phyloP scores from a whole-genome alignment of 30 jellyfish, hydroid and myxozoan species.

The Cassiopea xamachana region DNA sequence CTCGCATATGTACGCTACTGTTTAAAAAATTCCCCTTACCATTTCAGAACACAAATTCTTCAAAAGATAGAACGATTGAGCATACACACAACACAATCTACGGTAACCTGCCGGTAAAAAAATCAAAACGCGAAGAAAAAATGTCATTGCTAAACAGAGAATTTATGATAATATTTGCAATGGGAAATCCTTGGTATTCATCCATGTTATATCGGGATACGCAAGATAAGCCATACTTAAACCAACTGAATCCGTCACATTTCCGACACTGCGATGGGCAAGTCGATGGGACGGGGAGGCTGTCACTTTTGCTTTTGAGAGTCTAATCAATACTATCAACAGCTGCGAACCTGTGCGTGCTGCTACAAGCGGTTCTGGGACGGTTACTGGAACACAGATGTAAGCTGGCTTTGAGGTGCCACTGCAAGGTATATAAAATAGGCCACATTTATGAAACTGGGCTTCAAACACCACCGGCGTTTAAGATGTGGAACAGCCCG shows the following conservation, averaged over 20 bases:
- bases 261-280: conserved; percentile 61
- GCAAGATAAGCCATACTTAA: conserved; percentile 31
- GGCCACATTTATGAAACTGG: neutral
- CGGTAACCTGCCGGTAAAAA: neutral
- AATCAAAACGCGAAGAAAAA: neutral
- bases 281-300: conserved; percentile 27
- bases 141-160: conserved; percentile 15
- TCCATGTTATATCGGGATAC: conserved; percentile 13
- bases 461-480: neutral
- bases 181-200: conserved; percentile 50
- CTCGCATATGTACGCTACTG: too few relatives aligned
- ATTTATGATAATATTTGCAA: conserved; percentile 25
- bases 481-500: neutral
- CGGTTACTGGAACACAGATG: too few relatives aligned
- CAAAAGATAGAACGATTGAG: too few relatives aligned
- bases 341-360: neutral
- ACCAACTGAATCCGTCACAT: conserved; percentile 48
- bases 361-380: too few relatives aligned
- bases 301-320: conserved; percentile 3
- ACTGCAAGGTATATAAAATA: neutral
- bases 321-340: neutral
- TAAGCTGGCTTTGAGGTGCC: too few relatives aligned
- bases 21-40: too few relatives aligned
- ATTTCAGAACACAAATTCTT: too few relatives aligned
- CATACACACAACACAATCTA: too few relatives aligned